Percentiles rank a stretch among this genome's conserved stretches.
These are phyloP conservation scores for Leptothorax acervorum DNA, from an alignment of 2,888 invertebrate species.

Conservation along the genomic window DNA sequence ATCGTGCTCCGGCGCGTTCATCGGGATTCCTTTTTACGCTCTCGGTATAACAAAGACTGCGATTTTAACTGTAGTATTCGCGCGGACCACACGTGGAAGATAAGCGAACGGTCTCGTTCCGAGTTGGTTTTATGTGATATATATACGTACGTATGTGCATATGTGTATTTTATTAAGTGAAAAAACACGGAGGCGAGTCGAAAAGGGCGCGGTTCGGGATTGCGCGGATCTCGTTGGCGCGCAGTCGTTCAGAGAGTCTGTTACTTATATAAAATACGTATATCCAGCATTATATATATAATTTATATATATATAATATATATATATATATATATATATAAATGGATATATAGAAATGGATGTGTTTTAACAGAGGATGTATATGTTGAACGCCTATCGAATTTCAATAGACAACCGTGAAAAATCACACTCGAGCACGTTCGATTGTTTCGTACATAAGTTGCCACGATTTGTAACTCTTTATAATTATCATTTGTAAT, in stretches of 20 bases:
- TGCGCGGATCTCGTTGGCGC: constrained; percentile 27
- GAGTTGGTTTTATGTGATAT: constrained; percentile 49
- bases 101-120: constrained; percentile 21
- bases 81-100: constrained; percentile 39
- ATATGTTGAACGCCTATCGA: constrained; percentile 37
- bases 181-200: background rate
- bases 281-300: background rate
- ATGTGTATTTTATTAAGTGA: constrained; percentile 51
- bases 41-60: constrained; percentile 34
- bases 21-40: constrained; percentile 11
- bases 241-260: constrained; percentile 24
- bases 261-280: constrained; percentile 26
- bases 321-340: background rate
- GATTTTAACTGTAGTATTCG: constrained; percentile 45
- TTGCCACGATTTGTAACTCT: constrained; percentile 31
- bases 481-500: constrained; percentile 36
- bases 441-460: constrained; percentile 41
- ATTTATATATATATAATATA: background rate
- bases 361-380: constrained; percentile 24
- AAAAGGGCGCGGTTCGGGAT: background rate
- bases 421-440: constrained; percentile 35
- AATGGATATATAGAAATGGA: background rate
- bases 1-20: background rate
- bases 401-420: constrained; percentile 35
- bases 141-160: constrained; percentile 32